These are phyloP conservation scores for Venusia cambrica DNA, from an alignment of 2,888 invertebrate genomes.

Conservation along the genomic window DNA sequence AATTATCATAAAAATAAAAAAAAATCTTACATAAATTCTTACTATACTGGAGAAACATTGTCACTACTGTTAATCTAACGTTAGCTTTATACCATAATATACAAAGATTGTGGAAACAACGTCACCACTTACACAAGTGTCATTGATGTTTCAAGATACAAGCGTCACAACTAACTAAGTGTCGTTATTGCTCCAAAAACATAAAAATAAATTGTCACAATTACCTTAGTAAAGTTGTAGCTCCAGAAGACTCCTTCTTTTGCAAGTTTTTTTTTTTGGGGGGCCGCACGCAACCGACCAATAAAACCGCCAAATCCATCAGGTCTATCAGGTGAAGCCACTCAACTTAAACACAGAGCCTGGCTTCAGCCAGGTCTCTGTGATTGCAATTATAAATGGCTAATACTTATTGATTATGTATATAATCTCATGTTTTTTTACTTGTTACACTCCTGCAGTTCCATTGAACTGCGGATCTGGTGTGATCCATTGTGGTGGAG, in stretches of 20 bases:
- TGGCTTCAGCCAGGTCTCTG: no score
- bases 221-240: constrained; percentile 16
- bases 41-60: constrained; percentile 12
- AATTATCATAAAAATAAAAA: neutral
- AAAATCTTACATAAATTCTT: neutral
- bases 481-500: no score
- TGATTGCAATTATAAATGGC: no score
- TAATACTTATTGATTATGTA: no score
- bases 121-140: constrained; percentile 8
- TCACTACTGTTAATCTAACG: constrained; percentile 10
- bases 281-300: constrained; percentile 16
- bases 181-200: constrained; percentile 5
- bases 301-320: constrained; percentile 16
- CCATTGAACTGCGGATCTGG: no score
- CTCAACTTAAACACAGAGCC: no score
- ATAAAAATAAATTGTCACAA: constrained; percentile 18
- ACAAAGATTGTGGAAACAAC: constrained; percentile 11
- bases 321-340: no score
- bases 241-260: constrained; percentile 12
- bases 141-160: constrained; percentile 1
- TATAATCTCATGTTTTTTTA: no score
- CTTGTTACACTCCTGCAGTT: no score
- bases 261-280: no score
- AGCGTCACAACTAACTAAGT: constrained; percentile 3
- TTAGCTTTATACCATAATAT: constrained; percentile 14